Evolutionary conservation across 2,113 vertebrate species (phyloP), one percentile per base, ranked within the genome.

Genomic region (Cathartes aura): DNA sequence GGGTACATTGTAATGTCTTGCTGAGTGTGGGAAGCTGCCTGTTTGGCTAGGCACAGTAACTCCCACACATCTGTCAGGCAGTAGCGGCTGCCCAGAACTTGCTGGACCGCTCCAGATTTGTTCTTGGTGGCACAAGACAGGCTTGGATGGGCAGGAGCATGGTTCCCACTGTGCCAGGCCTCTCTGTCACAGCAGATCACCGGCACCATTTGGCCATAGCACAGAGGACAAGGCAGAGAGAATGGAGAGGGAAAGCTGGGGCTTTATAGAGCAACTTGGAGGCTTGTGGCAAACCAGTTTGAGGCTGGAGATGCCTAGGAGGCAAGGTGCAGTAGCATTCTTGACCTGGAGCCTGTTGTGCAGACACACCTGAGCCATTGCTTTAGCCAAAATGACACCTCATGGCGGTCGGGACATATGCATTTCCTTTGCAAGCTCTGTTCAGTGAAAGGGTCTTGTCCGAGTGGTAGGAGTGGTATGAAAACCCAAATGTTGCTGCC

Each of bases 381-480:
- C 45, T 73, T 45, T 26, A 73, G n/a, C 53, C 76, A 36, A 55
- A 60, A 42, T 42, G 45, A n/a, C 53, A 30, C 15, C 43, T 30
- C 19, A 13, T 21, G 74, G 36, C 6, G 1, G 29, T 1, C 26
- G 24, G 66, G 58, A 52, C 12, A 7, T 2, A 8, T 0, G 32
- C 12, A 2, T 32, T 26, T 32, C 15, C 71, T 34, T 12, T n/a
- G 24, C 56, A 50, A 63, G 62, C 38, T 30, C 23, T 23, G 19
- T 24, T 59, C 22, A 3, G 17, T 12, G 24, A 47, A 15, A 15
- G 30, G 32, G 26, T 34, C 30, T 58, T 64, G 19, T 45, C 38
- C 2, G 5, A 52, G 53, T 15, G 15, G 32, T 16, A 9, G 30
- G 53, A 81, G 24, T 29, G 32, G 13, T 43, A 26, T 30, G 50